phyloP scores from a whole-genome alignment of 2,888 invertebrate species.

The Thymelicus sylvestris region DNA sequence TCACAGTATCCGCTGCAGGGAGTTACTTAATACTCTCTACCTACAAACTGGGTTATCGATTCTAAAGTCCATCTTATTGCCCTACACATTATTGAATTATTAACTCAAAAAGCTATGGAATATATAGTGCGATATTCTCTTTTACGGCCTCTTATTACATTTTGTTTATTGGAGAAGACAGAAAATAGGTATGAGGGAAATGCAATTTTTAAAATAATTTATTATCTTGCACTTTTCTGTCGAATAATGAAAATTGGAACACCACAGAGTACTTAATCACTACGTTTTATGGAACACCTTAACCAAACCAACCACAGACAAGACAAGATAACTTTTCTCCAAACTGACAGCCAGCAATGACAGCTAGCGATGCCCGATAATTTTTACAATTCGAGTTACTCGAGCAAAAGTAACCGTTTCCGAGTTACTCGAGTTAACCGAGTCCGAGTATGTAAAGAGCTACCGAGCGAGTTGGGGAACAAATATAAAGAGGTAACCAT shows the following conservation, averaged over 20 bases:
- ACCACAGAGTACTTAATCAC: too few relatives aligned
- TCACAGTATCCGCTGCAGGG: conserved; percentile 5
- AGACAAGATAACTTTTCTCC: not conserved
- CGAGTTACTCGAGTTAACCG: too few relatives aligned
- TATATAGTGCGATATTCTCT: conserved; percentile 7
- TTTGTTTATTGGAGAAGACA: not conserved
- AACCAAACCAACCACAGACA: conserved; percentile 4
- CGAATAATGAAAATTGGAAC: conserved; percentile 4
- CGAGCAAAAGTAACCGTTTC: too few relatives aligned
- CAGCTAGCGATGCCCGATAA: too few relatives aligned
- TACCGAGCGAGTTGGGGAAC: too few relatives aligned
- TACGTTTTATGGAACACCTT: too few relatives aligned
- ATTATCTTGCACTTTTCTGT: conserved; percentile 10
- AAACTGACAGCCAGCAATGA: too few relatives aligned
- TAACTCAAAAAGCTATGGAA: conserved; percentile 7
- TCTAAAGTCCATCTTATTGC: conserved; percentile 68
- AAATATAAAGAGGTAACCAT: too few relatives aligned
- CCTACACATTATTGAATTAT: conserved; percentile 12
- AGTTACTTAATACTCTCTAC: conserved; percentile 39
- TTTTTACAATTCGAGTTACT: too few relatives aligned
- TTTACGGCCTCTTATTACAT: not conserved
- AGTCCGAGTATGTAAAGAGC: too few relatives aligned
- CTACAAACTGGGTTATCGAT: conserved; percentile 72
- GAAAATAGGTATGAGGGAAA: not conserved
- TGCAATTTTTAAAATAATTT: conserved; percentile 5